Evolutionary conservation across 2,888 invertebrate species (phyloP).

Genomic region (Labia minor): DNA sequence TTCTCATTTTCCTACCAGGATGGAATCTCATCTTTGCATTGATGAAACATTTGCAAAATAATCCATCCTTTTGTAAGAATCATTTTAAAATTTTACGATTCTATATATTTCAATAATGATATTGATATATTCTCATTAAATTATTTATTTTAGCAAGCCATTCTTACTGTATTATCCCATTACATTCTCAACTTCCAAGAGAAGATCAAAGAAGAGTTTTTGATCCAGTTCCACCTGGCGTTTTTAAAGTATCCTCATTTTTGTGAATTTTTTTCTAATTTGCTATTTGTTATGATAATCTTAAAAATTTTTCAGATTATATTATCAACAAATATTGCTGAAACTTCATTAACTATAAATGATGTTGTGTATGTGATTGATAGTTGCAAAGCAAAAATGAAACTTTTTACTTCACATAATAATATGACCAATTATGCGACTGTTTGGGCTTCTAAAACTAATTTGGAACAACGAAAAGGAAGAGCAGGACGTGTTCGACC

Average conservation of each 20-base stretch:
- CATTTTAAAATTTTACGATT: constrained; percentile 23
- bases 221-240: constrained; percentile 66
- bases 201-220: constrained; percentile 93
- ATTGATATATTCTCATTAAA: neutral
- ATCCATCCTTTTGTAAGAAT: constrained; percentile 55
- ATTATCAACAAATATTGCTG: constrained; percentile 94
- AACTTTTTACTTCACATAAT: constrained; percentile 94
- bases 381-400: constrained; percentile 94
- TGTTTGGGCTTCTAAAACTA: constrained; percentile 89
- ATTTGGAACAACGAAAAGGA: constrained; percentile 88
- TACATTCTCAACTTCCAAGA: constrained; percentile 95
- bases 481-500: constrained; percentile 90
- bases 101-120: too few species aligned
- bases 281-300: neutral
- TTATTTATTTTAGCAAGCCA: neutral
- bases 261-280: too few species aligned
- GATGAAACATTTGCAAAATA: constrained; percentile 70
- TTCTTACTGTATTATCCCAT: constrained; percentile 66
- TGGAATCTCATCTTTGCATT: constrained; percentile 94
- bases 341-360: constrained; percentile 95
- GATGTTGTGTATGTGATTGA: constrained; percentile 98
- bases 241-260: constrained; percentile 60
- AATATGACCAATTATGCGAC: constrained; percentile 98
- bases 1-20: constrained; percentile 87
- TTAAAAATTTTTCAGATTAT: constrained; percentile 55